Evolutionary conservation across 2,888 invertebrate genomes (phyloP).

Genomic region (Erebia ligea): DNA sequence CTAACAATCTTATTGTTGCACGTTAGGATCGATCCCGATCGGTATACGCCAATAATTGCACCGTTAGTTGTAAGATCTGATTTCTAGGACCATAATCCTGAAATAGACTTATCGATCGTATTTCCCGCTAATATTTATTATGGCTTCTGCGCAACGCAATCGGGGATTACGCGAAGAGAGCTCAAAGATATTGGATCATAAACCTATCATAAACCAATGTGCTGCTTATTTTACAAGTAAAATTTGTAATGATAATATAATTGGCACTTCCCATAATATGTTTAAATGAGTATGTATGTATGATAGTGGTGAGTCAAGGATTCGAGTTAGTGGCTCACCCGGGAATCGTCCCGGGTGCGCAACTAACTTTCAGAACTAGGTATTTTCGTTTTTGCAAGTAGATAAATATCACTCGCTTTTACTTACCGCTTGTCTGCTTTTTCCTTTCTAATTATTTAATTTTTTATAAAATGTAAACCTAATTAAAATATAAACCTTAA

Average conservation of each 20-base stretch:
- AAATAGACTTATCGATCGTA: slow-evolving; percentile 28
- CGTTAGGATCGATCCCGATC: not conserved
- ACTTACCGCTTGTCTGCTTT: no score
- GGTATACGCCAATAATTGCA: slow-evolving; percentile 17
- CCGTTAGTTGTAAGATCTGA: slow-evolving; percentile 15
- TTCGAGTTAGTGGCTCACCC: no score
- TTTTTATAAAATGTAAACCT: no score
- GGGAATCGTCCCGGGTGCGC: no score
- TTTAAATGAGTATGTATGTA: no score
- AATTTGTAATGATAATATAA: slow-evolving; percentile 18
- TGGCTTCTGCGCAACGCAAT: slow-evolving; percentile 31
- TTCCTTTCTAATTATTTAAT: no score
- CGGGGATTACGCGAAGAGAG: slow-evolving; percentile 30
- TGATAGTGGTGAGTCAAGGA: no score
- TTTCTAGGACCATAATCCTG: slow-evolving; percentile 35
- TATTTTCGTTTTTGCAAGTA: no score
- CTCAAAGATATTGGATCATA: slow-evolving; percentile 34
- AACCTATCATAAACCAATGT: slow-evolving; percentile 25
- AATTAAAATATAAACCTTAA: no score
- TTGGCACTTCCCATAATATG: slow-evolving; percentile 17
- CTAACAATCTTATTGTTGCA: not conserved
- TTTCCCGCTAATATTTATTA: slow-evolving; percentile 34
- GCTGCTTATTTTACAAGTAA: slow-evolving; percentile 18
- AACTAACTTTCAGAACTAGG: no score
- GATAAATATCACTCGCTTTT: no score